Base-by-base conservation (phyloP, 2,888 invertebrate species). In the Drosophila imparisetae region DNA sequence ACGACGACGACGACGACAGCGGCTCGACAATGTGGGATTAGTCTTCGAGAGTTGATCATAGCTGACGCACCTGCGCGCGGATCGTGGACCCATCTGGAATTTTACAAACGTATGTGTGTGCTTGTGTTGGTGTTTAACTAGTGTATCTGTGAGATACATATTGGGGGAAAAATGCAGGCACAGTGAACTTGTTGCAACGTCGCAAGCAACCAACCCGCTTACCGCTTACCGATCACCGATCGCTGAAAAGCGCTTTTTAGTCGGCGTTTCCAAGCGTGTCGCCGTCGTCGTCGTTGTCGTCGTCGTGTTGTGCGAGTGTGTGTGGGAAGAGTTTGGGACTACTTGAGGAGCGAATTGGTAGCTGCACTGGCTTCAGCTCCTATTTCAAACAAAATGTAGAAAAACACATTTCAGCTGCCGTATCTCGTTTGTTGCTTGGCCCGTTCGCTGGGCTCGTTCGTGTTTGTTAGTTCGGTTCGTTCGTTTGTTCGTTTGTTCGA, bases 351-450 rank as follows among this genome's bases (percentile, higher is more conserved):
- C 92, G 92, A 92, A 92, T 91, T 92, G 93, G 92, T 92, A 92
- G 92, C 93, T 92, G 93, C 92, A 92, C 92, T 92, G 92, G 92
- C 92, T 92, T 92, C 92, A 92, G 93, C 92, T 92, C 92, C 93
- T 91, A 92, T 92, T 92, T 91, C 92, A 91, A 91, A 92, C 91
- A 91, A 90, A 91, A 92, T 92, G 92, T 91, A 91, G 91, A 92
- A 91, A 92, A 91, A 91, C 91, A 92, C 92, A 91, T 90, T 91
- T 90, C 88, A 91, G 92, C 91, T 91, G 91, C 92, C 86, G 91
- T 91, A 83, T 86, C 82, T 86, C 81, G 81, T 81, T 72, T 71
- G 69, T 53, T 57, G 64, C 54, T 59, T 66, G 36, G 36, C 61
- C 68, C 64, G 74, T 72, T 80, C 83, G 73, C 58, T 57, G 38